These are phyloP conservation scores for Penaeus vannamei DNA, from an alignment of 1,140 invertebrate genomes.

Conservation along the genomic window DNA sequence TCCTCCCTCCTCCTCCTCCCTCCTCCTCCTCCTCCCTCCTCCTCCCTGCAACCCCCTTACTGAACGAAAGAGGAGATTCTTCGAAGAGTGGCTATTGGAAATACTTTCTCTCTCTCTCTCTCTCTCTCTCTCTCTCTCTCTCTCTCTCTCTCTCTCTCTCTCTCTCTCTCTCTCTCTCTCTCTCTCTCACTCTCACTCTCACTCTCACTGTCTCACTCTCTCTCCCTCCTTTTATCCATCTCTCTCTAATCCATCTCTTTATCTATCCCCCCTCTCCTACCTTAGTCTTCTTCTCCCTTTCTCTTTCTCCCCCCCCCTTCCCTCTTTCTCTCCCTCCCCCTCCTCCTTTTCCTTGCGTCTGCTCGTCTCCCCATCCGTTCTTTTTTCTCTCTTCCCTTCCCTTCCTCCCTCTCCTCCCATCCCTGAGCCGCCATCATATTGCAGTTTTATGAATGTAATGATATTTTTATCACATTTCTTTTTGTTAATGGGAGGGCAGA, in stretches of 20 bases:
- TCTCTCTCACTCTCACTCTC: conserved; percentile 26
- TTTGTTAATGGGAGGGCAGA: too few relatives aligned
- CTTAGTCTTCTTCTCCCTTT: too few relatives aligned
- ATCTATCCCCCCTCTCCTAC: background rate
- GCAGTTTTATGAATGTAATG: too few relatives aligned
- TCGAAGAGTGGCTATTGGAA: background rate
- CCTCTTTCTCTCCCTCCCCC: too few relatives aligned
- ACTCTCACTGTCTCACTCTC: background rate
- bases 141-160: background rate
- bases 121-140: conserved; percentile 31
- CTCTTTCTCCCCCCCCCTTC: too few relatives aligned
- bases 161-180: conserved; percentile 24
- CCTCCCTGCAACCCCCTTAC: background rate
- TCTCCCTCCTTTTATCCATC: background rate
- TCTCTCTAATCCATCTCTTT: background rate
- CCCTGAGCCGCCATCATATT: too few relatives aligned
- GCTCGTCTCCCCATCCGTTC: too few relatives aligned
- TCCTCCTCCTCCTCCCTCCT: background rate
- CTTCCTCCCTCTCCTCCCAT: too few relatives aligned
- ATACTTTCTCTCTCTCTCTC: background rate
- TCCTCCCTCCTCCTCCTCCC: background rate
- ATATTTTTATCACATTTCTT: too few relatives aligned
- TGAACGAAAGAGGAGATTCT: too few relatives aligned
- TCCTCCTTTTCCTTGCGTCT: too few relatives aligned
- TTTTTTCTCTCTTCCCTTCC: too few relatives aligned